phyloP scores from a whole-genome alignment of 2,888 invertebrate genomes.

The Homarus gammarus region DNA sequence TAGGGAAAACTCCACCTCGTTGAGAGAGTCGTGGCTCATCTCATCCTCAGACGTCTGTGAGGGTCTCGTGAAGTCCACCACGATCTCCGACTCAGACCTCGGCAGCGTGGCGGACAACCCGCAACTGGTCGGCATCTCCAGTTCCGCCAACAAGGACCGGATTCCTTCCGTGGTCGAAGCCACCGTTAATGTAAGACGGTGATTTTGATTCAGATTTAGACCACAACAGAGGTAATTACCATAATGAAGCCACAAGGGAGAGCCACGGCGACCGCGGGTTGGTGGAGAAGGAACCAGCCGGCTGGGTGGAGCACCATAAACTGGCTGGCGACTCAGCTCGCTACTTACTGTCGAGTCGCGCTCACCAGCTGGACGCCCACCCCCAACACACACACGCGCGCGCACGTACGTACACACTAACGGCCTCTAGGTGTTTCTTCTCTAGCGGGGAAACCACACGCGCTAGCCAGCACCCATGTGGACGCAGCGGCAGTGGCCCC shows the following conservation, averaged over 20 bases:
- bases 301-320: not conserved
- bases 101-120: constrained; percentile 44
- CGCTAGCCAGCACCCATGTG: not conserved
- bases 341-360: constrained; percentile 39
- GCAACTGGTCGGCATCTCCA: constrained; percentile 61
- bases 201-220: constrained; percentile 4
- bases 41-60: constrained; percentile 54
- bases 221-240: constrained; percentile 16
- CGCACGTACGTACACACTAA: not conserved
- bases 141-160: constrained; percentile 57
- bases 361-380: constrained; percentile 32
- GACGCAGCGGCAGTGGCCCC: not conserved
- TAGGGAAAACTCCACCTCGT: constrained; percentile 19
- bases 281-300: not conserved
- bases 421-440: not conserved
- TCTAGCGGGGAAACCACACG: constrained; percentile 2
- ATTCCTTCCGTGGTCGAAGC: constrained; percentile 53
- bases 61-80: constrained; percentile 56
- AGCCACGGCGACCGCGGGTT: not conserved
- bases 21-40: constrained; percentile 62
- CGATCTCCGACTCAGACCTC: constrained; percentile 64
- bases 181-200: constrained; percentile 20
- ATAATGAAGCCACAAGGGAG: constrained; percentile 19
- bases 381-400: not conserved
- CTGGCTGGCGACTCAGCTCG: constrained; percentile 17